These are phyloP conservation scores for Lysandra bellargus DNA, from an alignment of 2,888 invertebrate genomes.

Conservation along the genomic window DNA sequence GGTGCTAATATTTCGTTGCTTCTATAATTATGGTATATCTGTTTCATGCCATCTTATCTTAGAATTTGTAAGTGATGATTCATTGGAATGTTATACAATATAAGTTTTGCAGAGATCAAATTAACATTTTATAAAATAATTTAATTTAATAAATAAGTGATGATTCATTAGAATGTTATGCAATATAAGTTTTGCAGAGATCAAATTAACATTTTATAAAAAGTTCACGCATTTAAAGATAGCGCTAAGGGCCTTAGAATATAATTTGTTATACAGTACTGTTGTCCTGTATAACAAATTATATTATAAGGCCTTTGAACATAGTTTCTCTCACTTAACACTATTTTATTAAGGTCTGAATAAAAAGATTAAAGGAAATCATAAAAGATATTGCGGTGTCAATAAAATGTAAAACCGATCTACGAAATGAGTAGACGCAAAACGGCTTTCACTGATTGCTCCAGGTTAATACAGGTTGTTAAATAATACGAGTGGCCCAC, in stretches of 20 bases:
- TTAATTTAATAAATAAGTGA: no score
- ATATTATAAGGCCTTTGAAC: no score
- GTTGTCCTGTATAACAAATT: no score
- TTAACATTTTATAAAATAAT: no score
- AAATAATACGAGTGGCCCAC: conserved; percentile 52
- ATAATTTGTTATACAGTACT: no score
- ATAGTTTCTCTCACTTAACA: no score
- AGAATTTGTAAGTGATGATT: not conserved
- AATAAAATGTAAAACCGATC: not conserved
- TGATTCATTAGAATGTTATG: not conserved
- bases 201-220: no score
- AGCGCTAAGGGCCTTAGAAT: no score
- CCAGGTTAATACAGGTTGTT: conserved; percentile 46
- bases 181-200: not conserved
- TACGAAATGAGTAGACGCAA: conserved; percentile 32
- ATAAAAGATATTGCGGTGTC: not conserved
- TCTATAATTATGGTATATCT: not conserved
- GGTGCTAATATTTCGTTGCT: not conserved
- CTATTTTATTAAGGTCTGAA: not conserved
- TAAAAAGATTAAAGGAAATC: not conserved
- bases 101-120: no score
- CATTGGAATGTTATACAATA: not conserved
- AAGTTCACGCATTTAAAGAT: no score
- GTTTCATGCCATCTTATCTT: not conserved
- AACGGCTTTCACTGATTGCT: conserved; percentile 41